Conservation (phyloP, 2,113 vertebrate species). For the Megatriorchis doriae region DNA sequence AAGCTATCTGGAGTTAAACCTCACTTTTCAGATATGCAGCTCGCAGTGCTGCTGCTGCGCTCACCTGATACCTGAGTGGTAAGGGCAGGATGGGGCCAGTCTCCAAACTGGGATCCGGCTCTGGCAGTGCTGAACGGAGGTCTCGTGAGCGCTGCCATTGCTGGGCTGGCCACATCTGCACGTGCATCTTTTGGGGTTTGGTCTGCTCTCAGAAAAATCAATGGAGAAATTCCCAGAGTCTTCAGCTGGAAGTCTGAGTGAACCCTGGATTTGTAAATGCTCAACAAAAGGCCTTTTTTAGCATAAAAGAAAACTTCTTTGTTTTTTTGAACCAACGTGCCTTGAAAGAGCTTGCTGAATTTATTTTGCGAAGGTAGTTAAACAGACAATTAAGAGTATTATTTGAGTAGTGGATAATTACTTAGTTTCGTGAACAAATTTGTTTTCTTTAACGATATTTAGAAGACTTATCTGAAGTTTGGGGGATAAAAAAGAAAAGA, state of each 20-base stretch:
- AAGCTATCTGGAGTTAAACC: background rate
- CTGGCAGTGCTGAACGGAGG: rapidly evolving
- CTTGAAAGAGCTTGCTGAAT: background rate
- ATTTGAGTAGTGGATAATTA: background rate
- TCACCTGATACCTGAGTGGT: background rate
- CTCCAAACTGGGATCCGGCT: background rate
- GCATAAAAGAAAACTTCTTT: background rate
- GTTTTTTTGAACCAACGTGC: background rate
- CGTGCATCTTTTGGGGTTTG: background rate
- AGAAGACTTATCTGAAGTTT: background rate
- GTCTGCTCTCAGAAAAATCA: background rate
- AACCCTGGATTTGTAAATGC: background rate
- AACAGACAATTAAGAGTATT: background rate
- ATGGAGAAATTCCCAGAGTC: background rate
- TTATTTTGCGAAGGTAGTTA: background rate
- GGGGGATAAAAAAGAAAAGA: background rate
- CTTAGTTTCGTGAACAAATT: background rate
- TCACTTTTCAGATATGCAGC: background rate
- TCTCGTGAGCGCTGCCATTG: rapidly evolving
- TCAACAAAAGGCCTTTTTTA: background rate
- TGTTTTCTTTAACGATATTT: background rate
- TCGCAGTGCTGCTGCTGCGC: background rate
- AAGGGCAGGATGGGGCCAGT: background rate
- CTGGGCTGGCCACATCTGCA: background rate
- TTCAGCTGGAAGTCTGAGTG: background rate